Percentiles rank a stretch among this genome's conserved stretches.
Conservation (phyloP, 23 tunicate genomes). For the Botrylloides violaceus region DNA sequence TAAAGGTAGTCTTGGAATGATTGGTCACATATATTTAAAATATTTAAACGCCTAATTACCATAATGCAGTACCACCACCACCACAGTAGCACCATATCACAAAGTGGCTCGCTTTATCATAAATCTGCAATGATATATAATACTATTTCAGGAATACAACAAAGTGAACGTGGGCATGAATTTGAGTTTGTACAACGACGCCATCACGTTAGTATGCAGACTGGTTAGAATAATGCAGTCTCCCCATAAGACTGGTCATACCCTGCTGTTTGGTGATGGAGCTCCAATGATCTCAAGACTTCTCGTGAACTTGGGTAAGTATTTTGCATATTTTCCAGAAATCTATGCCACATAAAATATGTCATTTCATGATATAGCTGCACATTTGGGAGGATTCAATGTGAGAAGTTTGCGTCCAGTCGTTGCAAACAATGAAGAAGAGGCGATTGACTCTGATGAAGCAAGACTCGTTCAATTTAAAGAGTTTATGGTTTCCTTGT, state of each 20-base stretch:
- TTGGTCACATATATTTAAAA: neutral
- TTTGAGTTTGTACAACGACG: conserved; percentile 59
- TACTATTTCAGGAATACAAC: conserved; percentile 81
- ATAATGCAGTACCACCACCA: no score
- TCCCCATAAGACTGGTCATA: conserved; percentile 46
- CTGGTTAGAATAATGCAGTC: conserved; percentile 52
- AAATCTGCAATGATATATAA: neutral
- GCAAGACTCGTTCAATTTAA: conserved; percentile 51
- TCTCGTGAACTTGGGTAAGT: conserved; percentile 59
- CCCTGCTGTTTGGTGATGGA: conserved; percentile 74
- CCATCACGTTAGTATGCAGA: conserved; percentile 61
- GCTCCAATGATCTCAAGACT: conserved; percentile 55
- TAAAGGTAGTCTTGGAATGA: conserved; percentile 45
- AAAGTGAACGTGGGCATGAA: conserved; percentile 68
- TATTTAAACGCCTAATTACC: neutral
- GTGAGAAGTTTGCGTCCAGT: conserved; percentile 45
- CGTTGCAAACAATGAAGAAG: conserved; percentile 24
- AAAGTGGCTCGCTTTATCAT: neutral
- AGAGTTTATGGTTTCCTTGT: conserved; percentile 48
- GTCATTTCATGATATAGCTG: conserved; percentile 46
- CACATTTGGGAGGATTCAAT: conserved; percentile 66
- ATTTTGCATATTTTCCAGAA: no score
- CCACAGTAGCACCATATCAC: no score
- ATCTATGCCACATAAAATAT: no score
- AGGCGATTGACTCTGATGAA: conserved; percentile 32